Conservation (phyloP, 2,797 vertebrate genomes). For the Acomys russatus region DNA sequence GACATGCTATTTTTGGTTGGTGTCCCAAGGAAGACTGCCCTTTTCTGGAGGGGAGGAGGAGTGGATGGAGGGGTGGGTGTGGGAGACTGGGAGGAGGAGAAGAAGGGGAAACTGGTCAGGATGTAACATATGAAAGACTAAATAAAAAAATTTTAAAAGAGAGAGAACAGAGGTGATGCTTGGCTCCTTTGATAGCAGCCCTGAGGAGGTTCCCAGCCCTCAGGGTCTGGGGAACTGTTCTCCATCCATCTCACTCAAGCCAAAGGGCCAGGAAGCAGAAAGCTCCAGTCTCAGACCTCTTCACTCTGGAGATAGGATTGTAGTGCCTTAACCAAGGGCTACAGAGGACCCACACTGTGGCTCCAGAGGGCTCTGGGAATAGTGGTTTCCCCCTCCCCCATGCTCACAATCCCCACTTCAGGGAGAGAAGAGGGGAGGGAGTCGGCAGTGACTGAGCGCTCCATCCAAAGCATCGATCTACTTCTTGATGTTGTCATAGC, state of each 20-base stretch:
- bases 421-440: not conserved
- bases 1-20: not conserved
- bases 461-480: constrained; percentile 78
- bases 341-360: not conserved
- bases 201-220: not conserved
- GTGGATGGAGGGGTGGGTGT: not conserved
- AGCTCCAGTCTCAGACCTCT: not conserved
- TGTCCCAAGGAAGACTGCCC: not conserved
- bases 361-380: not conserved
- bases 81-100: not conserved
- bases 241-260: not conserved
- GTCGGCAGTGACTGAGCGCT: constrained; percentile 61
- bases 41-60: not conserved
- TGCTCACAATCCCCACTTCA: not conserved
- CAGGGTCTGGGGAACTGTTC: too few species aligned
- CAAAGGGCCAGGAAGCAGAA: not conserved
- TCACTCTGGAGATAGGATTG: not conserved
- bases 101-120: not conserved
- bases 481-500: constrained; percentile 81
- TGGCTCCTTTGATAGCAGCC: not conserved
- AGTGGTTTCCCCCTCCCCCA: not conserved
- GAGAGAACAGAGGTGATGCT: not conserved
- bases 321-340: not conserved
- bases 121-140: not conserved
- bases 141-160: not conserved